Evolutionary conservation across 2,113 vertebrate genomes (phyloP).

Genomic region (Murina feae): DNA sequence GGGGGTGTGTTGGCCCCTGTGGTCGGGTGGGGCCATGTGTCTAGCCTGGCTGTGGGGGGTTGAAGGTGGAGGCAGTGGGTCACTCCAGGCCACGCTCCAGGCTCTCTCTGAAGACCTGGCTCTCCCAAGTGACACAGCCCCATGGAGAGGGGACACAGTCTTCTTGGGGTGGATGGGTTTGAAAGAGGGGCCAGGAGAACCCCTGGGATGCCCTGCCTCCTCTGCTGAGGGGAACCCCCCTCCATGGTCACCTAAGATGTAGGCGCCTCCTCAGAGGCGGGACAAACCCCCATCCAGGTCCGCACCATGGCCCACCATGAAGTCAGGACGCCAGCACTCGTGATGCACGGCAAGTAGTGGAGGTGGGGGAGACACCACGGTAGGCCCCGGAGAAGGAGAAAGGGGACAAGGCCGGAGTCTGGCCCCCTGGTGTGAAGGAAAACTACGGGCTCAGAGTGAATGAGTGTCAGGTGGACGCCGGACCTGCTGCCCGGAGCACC

Average conservation of each 20-base stretch:
- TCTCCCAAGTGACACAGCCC: too few species aligned
- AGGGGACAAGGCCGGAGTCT: neutral
- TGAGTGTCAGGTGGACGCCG: fast-evolving
- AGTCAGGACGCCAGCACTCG: neutral
- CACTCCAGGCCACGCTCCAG: neutral
- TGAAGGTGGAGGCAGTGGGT: neutral
- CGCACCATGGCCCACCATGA: fast-evolving
- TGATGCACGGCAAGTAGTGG: fast-evolving
- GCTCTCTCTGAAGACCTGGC: neutral
- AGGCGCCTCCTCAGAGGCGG: neutral
- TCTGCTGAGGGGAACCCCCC: neutral
- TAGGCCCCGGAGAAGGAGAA: neutral
- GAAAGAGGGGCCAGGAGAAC: neutral
- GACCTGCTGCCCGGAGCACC: neutral
- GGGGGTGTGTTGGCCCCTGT: neutral
- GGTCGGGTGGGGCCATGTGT: neutral
- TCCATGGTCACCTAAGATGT: neutral
- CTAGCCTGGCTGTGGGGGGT: neutral
- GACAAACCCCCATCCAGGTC: neutral
- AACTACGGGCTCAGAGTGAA: neutral
- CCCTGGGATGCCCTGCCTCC: neutral
- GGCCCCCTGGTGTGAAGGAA: neutral
- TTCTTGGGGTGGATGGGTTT: neutral
- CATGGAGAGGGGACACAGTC: neutral
- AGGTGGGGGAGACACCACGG: neutral